phyloP scores from a whole-genome alignment of 1,140 invertebrate species.

The Drosophila punjabiensis region DNA sequence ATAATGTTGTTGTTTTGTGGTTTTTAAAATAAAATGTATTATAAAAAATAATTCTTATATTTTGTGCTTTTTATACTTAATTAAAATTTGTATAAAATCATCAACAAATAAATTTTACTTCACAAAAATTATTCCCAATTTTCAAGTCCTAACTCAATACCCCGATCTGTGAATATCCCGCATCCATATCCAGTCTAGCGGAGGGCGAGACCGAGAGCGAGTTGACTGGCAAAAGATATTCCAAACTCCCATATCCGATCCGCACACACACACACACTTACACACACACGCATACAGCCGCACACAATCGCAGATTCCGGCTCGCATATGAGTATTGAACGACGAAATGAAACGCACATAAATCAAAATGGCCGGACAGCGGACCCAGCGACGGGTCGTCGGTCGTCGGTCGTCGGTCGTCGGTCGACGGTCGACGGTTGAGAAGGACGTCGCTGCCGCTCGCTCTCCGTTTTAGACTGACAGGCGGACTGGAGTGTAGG shows the following conservation, averaged over 20 bases:
- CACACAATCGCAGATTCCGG: conserved; percentile 48
- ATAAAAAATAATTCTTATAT: too few relatives aligned
- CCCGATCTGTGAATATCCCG: conserved; percentile 31
- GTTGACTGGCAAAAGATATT: conserved; percentile 77
- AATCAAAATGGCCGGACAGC: conserved; percentile 85
- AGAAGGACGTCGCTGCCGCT: conserved; percentile 30
- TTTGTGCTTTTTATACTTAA: too few relatives aligned
- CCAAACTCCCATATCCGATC: conserved; percentile 84
- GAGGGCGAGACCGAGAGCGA: conserved; percentile 32
- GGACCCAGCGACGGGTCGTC: conserved; percentile 63
- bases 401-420: conserved; percentile 53
- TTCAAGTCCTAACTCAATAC: neutral
- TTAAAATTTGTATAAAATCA: neutral
- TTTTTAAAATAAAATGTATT: too few relatives aligned
- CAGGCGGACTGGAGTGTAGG: conserved; percentile 59
- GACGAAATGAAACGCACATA: conserved; percentile 85
- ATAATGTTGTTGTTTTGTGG: too few relatives aligned
- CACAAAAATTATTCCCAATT: neutral
- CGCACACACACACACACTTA: conserved; percentile 69
- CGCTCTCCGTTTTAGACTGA: conserved; percentile 69
- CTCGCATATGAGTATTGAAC: conserved; percentile 85
- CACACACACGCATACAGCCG: conserved; percentile 53
- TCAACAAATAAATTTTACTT: neutral
- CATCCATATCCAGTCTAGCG: conserved; percentile 40
- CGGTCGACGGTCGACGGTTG: conserved; percentile 26